Evolutionary conservation across 2,888 invertebrate species (phyloP), one percentile per base, ranked within the genome.

Genomic region (Quadriops clusia): DNA sequence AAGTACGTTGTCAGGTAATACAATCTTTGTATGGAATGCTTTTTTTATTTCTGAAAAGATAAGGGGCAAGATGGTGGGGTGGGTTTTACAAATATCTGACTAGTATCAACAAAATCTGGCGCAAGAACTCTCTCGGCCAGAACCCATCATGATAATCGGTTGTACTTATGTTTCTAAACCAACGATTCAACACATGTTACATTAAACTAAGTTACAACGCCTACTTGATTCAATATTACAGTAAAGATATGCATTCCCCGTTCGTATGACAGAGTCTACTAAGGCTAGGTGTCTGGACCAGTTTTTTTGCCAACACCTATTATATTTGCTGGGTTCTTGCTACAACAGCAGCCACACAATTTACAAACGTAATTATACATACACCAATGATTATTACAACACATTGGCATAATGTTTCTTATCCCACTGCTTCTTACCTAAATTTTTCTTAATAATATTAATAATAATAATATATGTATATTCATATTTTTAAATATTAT

Each of bases 1-100:
- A 63, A 63, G 62, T 63, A 63, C 62, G 61, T 62, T 63, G 60
- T 70, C 68, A 70, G 67, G 63, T 63, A 63, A 61, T 61, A 62
- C 57, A 61, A 61, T 58, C 58, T 61, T 61, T 60, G 56, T 60
- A 12, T 59, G 60, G 60, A 61, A 61, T 60, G 61, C 58, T 56
- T 54, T 53, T 18, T 18, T 18, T 18, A 7, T 18, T 53, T 57
- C 52, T 53, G 56, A 56, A 56, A 56, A 54, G 37, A 43, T 43
- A 46, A 54, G 56, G 50, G 60, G 58, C 57, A 58, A 60, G 58
- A 58, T 56, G 58, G 57, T 57, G 53, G 58, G 57, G 56, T 55
- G 56, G 58, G 59, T 56, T 54, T 53, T 57, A 59, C 54, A 57
- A 53, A 55, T 58, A 55, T 53, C 51, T 61, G 61, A 61, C 61